Evolutionary conservation across 2,888 invertebrate genomes (phyloP).

Genomic region (Phaonia tiefii): DNA sequence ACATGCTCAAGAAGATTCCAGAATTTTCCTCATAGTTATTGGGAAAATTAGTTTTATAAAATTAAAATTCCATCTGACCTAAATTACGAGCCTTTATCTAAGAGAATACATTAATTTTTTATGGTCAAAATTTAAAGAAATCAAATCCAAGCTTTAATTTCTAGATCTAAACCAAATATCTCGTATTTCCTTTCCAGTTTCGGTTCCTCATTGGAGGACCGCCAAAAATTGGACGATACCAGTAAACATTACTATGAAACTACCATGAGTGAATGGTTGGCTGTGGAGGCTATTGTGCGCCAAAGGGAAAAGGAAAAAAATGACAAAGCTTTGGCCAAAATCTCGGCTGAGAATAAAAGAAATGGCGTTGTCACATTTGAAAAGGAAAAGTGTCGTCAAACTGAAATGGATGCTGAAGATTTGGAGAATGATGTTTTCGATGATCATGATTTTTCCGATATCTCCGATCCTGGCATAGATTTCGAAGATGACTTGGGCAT

Average conservation of each 20-base stretch:
- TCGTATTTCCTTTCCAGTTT: conserved; percentile 82
- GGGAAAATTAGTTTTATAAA: not conserved
- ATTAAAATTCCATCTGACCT: no score
- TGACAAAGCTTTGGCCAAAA: conserved; percentile 89
- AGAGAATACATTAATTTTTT: no score
- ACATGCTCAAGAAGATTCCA: conserved; percentile 69
- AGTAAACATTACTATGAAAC: conserved; percentile 91
- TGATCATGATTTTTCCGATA: conserved; percentile 82
- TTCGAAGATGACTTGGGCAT: conserved; percentile 70
- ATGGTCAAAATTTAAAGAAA: no score
- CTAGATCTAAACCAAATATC: no score
- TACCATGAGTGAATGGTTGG: conserved; percentile 97
- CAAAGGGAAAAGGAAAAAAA: conserved; percentile 91
- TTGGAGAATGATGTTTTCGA: conserved; percentile 82
- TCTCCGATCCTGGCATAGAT: conserved; percentile 81
- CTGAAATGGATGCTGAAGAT: conserved; percentile 81
- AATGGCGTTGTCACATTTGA: conserved; percentile 7
- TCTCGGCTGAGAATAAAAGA: conserved; percentile 80
- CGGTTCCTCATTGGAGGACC: conserved; percentile 86
- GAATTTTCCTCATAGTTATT: not conserved
- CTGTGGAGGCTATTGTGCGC: conserved; percentile 94
- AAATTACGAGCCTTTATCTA: no score
- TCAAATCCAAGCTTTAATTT: no score
- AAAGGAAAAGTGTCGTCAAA: conserved; percentile 68
- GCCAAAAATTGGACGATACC: conserved; percentile 84